phyloP scores from a whole-genome alignment of 2,113 vertebrate genomes.

The Erpornis zantholeuca region DNA sequence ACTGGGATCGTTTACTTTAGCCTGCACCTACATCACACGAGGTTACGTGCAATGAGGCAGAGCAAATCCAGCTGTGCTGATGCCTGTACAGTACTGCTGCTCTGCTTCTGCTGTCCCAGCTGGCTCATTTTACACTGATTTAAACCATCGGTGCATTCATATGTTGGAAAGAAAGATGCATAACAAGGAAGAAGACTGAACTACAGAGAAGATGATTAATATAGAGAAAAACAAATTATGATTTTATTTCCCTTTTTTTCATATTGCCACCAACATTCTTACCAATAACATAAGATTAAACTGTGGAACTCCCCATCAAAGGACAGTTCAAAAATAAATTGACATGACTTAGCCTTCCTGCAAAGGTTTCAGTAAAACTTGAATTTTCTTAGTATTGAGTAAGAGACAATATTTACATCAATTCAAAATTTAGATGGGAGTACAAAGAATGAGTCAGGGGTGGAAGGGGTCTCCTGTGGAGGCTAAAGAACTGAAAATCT shows the following conservation, averaged over 20 bases:
- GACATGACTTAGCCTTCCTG: background rate
- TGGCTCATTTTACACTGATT: background rate
- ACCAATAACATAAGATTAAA: fast-evolving
- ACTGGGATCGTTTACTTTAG: background rate
- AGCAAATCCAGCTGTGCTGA: background rate
- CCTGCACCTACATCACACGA: background rate
- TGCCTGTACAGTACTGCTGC: background rate
- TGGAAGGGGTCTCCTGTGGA: background rate
- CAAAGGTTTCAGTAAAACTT: background rate
- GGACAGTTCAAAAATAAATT: background rate
- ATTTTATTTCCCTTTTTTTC: background rate
- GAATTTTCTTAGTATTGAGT: background rate
- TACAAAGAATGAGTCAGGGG: background rate
- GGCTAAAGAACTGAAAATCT: background rate
- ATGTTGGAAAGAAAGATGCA: background rate
- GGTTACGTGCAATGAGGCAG: background rate
- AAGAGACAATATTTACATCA: background rate
- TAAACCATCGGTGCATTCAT: background rate
- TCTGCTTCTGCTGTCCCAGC: background rate
- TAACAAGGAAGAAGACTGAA: background rate
- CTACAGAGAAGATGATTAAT: background rate
- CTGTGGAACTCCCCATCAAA: background rate
- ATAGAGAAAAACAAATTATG: background rate
- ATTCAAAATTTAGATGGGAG: background rate
- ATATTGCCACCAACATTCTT: too few relatives aligned